Percentiles rank a stretch among this genome's conserved stretches.
phyloP scores from a whole-genome alignment of 2,797 vertebrate species.

The Linurgus olivaceus region DNA sequence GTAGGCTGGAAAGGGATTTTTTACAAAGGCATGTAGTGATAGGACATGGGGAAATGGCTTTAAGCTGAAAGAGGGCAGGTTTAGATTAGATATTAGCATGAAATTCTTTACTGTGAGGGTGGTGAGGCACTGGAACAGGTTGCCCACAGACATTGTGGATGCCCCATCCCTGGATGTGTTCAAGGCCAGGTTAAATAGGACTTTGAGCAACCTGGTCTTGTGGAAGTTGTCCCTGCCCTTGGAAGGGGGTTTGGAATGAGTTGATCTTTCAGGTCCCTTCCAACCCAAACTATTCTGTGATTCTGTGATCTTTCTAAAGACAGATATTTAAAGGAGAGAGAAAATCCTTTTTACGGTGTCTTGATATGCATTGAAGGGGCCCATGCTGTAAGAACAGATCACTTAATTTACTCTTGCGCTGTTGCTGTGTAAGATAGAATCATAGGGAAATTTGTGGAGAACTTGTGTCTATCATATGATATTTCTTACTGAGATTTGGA shows the following conservation, averaged over 20 bases:
- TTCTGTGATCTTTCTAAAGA: background rate
- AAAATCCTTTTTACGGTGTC: background rate
- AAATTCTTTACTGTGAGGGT: background rate
- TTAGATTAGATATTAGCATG: background rate
- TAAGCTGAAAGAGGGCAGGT: background rate
- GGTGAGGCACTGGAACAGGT: background rate
- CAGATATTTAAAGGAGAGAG: background rate
- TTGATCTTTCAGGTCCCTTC: background rate
- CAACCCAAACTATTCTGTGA: background rate
- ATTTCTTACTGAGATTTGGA: background rate
- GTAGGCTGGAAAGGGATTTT: background rate
- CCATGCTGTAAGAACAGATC: background rate
- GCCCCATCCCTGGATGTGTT: background rate
- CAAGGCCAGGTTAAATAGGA: background rate
- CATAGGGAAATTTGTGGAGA: background rate
- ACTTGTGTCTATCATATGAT: background rate
- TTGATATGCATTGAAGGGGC: background rate
- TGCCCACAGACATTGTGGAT: background rate
- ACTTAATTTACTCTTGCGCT: background rate
- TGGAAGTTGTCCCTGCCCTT: background rate
- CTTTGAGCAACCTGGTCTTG: background rate
- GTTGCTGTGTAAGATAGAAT: background rate
- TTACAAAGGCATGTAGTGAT: too few relatives aligned
- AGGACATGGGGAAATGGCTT: background rate
- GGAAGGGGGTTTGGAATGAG: accelerated